Conservation (phyloP, 1,140 invertebrate genomes). For the Wiebesia pumilae region DNA sequence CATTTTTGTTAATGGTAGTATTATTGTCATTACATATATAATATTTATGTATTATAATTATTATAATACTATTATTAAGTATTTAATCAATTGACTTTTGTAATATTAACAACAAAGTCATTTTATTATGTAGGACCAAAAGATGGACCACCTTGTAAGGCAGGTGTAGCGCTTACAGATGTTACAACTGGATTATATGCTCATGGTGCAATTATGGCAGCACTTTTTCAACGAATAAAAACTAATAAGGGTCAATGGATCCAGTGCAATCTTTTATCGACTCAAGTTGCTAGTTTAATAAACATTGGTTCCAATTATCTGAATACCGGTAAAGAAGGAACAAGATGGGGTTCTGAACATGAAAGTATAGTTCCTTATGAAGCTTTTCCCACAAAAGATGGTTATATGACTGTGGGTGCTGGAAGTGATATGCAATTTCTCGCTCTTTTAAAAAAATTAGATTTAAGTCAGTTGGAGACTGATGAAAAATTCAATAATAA, state of each 20-base stretch:
- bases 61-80: not conserved
- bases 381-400: constrained; percentile 87
- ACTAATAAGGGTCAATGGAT: constrained; percentile 93
- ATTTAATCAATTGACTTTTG: not conserved
- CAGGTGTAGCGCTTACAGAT: constrained; percentile 95
- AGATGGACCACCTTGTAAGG: constrained; percentile 91
- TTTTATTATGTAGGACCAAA: constrained; percentile 70
- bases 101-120: not conserved
- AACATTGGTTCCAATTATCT: constrained; percentile 94
- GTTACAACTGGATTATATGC: constrained; percentile 94
- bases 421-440: constrained; percentile 88
- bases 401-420: constrained; percentile 89
- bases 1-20: not conserved
- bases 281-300: constrained; percentile 91
- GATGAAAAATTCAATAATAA: constrained; percentile 85
- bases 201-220: constrained; percentile 96
- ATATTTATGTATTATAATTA: not conserved
- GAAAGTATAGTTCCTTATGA: constrained; percentile 97
- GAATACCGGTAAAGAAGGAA: constrained; percentile 87
- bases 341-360: constrained; percentile 92
- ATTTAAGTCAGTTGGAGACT: constrained; percentile 77
- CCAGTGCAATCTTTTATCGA: constrained; percentile 94
- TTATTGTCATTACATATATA: no score
- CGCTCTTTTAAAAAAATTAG: constrained; percentile 81
- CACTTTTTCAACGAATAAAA: constrained; percentile 84